Conservation (phyloP, 1,140 invertebrate genomes). For the Cydia splendana region DNA sequence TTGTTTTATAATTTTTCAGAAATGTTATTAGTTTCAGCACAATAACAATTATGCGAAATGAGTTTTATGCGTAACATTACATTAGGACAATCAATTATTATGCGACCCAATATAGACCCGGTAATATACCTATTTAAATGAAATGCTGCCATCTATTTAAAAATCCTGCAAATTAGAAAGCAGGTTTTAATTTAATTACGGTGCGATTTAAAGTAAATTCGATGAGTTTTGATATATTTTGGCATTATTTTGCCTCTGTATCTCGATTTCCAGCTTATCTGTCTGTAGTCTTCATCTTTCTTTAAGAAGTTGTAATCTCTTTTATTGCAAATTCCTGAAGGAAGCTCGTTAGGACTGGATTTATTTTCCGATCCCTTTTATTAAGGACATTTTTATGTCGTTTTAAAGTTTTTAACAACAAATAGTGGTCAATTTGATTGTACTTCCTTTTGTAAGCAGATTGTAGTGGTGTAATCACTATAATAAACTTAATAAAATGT, state of each 20-base stretch:
- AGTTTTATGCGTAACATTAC: too few relatives aligned
- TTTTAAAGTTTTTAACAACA: constrained; percentile 6
- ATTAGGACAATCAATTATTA: too few relatives aligned
- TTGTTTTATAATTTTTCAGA: too few relatives aligned
- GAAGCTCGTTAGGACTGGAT: constrained; percentile 44
- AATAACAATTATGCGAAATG: too few relatives aligned
- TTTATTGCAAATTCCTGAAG: constrained; percentile 39
- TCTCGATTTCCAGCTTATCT: constrained; percentile 43
- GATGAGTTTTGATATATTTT: constrained; percentile 31
- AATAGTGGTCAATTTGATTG: constrained; percentile 9
- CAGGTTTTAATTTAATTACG: background rate
- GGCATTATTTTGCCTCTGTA: constrained; percentile 38
- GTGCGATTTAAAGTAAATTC: background rate
- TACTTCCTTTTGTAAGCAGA: background rate
- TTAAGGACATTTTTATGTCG: constrained; percentile 5
- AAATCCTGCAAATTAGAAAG: background rate
- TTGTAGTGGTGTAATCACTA: background rate
- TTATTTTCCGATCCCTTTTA: constrained; percentile 38
- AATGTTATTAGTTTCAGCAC: too few relatives aligned
- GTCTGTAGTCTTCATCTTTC: constrained; percentile 39
- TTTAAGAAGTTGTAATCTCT: constrained; percentile 47
- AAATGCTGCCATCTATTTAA: too few relatives aligned
- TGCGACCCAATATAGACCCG: too few relatives aligned
- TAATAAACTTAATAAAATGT: too few relatives aligned
- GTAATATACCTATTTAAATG: too few relatives aligned